Percentiles rank a stretch among this genome's conserved stretches.
These are phyloP conservation scores for Dasysyrphus tricinctus DNA, from an alignment of 2,888 invertebrate genomes.

Conservation along the genomic window DNA sequence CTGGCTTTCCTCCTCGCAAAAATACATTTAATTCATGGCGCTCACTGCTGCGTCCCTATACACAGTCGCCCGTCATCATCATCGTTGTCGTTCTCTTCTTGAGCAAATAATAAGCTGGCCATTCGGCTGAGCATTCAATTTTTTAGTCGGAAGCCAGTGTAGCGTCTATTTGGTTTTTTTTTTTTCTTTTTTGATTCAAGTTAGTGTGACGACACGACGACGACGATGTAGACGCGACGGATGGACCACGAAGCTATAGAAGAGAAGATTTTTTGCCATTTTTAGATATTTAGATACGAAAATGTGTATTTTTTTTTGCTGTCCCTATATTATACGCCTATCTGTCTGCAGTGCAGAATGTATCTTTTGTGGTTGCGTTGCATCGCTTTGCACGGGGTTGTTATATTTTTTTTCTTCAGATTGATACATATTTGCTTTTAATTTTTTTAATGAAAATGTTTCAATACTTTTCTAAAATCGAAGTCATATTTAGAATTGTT, in stretches of 20 bases:
- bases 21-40: constrained; percentile 40
- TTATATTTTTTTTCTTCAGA: background rate
- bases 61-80: background rate
- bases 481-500: too few species aligned
- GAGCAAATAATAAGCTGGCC: constrained; percentile 64
- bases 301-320: constrained; percentile 30
- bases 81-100: constrained; percentile 32
- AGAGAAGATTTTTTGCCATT: constrained; percentile 54
- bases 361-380: constrained; percentile 19
- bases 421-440: too few species aligned
- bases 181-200: constrained; percentile 42
- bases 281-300: constrained; percentile 51
- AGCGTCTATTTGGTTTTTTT: constrained; percentile 33
- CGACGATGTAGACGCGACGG: background rate
- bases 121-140: constrained; percentile 39
- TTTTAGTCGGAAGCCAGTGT: constrained; percentile 38
- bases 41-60: constrained; percentile 10
- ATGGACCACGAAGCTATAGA: constrained; percentile 14
- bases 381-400: constrained; percentile 4
- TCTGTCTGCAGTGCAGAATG: constrained; percentile 22
- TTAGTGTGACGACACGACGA: constrained; percentile 34
- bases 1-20: constrained; percentile 17
- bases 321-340: constrained; percentile 10
- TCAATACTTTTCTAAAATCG: too few species aligned
- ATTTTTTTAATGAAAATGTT: too few species aligned